Conservation (phyloP, 2,113 vertebrate genomes). For the Periophthalmus modestus region DNA sequence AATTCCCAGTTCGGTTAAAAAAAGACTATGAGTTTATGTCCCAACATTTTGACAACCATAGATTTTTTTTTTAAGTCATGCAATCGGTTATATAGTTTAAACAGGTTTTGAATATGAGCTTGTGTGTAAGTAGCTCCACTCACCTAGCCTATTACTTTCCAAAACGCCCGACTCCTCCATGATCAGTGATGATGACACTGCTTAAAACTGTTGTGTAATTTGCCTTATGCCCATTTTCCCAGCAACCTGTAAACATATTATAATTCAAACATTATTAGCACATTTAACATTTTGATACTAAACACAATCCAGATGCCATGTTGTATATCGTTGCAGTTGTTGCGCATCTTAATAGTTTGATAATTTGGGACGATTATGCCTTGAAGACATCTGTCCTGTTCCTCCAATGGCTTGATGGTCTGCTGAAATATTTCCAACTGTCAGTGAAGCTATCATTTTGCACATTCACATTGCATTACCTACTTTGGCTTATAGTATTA, state of each 20-base stretch:
- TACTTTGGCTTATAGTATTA: not conserved
- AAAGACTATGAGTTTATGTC: not conserved
- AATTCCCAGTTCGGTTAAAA: not conserved
- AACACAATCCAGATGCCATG: not conserved
- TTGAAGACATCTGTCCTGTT: constrained; percentile 13
- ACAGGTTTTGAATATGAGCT: not conserved
- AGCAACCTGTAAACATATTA: not conserved
- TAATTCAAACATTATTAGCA: not conserved
- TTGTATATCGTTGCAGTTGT: not conserved
- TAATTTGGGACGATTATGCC: not conserved
- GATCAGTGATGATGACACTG: not conserved
- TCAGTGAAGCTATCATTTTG: constrained; percentile 8
- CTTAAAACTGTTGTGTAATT: not conserved
- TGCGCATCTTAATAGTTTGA: not conserved
- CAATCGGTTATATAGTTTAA: not conserved
- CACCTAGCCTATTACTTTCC: constrained; percentile 46
- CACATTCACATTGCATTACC: not conserved
- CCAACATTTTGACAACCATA: not conserved
- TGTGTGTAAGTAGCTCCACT: constrained; percentile 7
- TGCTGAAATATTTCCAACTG: constrained; percentile 24
- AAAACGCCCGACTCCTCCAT: constrained; percentile 35
- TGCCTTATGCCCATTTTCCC: constrained; percentile 26
- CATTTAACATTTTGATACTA: not conserved
- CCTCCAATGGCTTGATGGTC: constrained; percentile 40
- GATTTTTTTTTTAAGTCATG: too few relatives aligned